Evolutionary conservation across 2,797 vertebrate species (phyloP).

Genomic region (Xenops minutus): DNA sequence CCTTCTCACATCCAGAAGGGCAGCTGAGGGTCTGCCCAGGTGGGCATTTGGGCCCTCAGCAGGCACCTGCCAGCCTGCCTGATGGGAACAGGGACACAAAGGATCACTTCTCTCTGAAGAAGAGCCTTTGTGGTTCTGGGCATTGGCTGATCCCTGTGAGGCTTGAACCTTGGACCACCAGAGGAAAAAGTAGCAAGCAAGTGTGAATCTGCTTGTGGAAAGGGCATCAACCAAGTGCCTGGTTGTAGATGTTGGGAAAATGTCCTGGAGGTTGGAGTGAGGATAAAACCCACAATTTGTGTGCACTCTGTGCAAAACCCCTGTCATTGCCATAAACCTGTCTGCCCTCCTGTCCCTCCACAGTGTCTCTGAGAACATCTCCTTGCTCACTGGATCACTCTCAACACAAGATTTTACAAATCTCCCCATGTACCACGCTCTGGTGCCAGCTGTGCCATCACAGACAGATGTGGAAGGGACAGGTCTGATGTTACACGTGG

Average conservation of each 20-base stretch:
- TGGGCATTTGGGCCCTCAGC: not conserved
- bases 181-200: not conserved
- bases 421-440: not conserved
- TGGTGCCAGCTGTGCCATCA: accelerated
- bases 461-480: not conserved
- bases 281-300: not conserved
- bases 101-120: not conserved
- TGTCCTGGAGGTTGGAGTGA: not conserved
- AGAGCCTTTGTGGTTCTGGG: not conserved
- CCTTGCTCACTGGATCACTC: not conserved
- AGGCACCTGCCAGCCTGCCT: not conserved
- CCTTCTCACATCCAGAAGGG: not conserved
- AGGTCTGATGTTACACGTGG: not conserved
- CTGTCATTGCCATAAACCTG: not conserved
- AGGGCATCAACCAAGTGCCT: not conserved
- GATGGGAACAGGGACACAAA: not conserved
- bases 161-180: not conserved
- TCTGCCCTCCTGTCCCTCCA: not conserved
- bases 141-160: not conserved
- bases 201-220: not conserved
- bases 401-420: accelerated
- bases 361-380: not conserved
- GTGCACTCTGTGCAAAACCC: not conserved
- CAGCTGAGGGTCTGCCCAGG: not conserved
- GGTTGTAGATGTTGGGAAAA: not conserved